phyloP scores from a whole-genome alignment of 2,888 invertebrate species.

The Aphidius colemani region DNA sequence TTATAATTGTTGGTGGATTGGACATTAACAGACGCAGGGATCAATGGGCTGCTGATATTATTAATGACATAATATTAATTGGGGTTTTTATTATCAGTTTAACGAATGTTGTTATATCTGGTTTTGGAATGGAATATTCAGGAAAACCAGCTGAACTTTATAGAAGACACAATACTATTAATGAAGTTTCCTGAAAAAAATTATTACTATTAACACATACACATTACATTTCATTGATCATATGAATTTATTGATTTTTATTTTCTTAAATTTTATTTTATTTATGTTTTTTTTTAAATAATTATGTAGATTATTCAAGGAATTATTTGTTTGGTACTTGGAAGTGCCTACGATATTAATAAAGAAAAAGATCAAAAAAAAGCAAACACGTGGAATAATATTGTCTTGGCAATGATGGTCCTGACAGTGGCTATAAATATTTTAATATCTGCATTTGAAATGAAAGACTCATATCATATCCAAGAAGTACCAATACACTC shows the following conservation, averaged over 20 bases:
- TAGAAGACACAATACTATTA: slow-evolving; percentile 17
- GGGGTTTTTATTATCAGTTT: slow-evolving; percentile 82
- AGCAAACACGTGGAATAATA: slow-evolving; percentile 68
- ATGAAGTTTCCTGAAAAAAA: slow-evolving; percentile 15
- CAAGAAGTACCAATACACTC: neutral
- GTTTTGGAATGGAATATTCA: slow-evolving; percentile 82
- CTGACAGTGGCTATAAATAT: slow-evolving; percentile 67
- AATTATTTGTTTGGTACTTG: slow-evolving; percentile 66
- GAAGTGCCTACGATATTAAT: slow-evolving; percentile 68
- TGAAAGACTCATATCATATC: slow-evolving; percentile 40
- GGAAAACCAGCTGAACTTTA: slow-evolving; percentile 62
- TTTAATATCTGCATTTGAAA: slow-evolving; percentile 68
- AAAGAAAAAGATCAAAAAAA: slow-evolving; percentile 65
- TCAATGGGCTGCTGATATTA: slow-evolving; percentile 74
- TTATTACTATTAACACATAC: slow-evolving; percentile 8
- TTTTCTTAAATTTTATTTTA: slow-evolving; percentile 29
- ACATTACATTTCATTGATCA: no score
- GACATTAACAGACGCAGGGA: slow-evolving; percentile 78
- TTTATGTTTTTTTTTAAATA: slow-evolving; percentile 24
- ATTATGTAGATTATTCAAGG: slow-evolving; percentile 65
- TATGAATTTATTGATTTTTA: slow-evolving; percentile 7
- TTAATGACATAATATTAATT: slow-evolving; percentile 81
- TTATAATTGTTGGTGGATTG: slow-evolving; percentile 81
- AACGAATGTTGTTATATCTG: slow-evolving; percentile 80
- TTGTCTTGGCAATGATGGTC: slow-evolving; percentile 66